Conservation (phyloP, 1,140 invertebrate genomes). For the Matsumurasca onukii region DNA sequence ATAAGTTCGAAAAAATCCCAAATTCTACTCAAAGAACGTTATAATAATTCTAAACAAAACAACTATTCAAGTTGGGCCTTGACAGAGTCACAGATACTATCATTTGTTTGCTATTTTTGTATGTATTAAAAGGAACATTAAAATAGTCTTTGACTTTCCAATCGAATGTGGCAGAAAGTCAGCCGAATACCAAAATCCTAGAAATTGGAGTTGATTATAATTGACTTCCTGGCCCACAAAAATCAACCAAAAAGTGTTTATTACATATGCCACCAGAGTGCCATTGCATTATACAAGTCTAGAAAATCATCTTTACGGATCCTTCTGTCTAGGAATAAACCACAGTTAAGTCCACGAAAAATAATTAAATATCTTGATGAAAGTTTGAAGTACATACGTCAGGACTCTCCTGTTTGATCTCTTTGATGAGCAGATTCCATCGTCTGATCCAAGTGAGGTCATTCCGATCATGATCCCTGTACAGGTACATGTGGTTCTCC, state of each 20-base stretch:
- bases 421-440: constrained; percentile 63
- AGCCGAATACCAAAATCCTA: too few species aligned
- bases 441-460: constrained; percentile 71
- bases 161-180: too few species aligned
- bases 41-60: too few species aligned
- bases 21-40: too few species aligned
- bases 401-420: constrained; percentile 67
- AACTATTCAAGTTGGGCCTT: too few species aligned
- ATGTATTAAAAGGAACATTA: too few species aligned
- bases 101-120: too few species aligned
- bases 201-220: too few species aligned
- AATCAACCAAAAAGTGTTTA: neutral
- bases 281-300: neutral
- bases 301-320: neutral
- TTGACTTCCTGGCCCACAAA: neutral
- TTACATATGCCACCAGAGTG: neutral
- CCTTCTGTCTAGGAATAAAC: neutral
- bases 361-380: neutral
- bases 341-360: neutral
- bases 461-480: constrained; percentile 58
- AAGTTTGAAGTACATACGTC: constrained; percentile 61
- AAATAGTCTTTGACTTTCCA: too few species aligned
- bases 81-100: too few species aligned
- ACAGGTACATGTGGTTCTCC: constrained; percentile 72
- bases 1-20: too few species aligned